A percentile compares a stretch with the other conserved stretches of the same genome.
Evolutionary conservation across 2,113 vertebrate genomes (phyloP).

Genomic region (Podiceps cristatus): DNA sequence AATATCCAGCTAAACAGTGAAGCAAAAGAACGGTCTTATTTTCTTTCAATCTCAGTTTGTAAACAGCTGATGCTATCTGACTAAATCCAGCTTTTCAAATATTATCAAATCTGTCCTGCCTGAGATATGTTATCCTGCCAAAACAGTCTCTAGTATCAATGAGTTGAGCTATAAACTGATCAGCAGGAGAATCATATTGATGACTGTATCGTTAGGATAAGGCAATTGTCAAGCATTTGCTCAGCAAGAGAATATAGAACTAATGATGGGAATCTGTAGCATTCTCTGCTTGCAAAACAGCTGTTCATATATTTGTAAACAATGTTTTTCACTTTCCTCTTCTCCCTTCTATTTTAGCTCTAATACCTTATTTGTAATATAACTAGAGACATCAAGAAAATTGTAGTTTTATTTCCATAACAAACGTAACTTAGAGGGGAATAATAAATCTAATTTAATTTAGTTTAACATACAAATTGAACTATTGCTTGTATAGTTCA

Average conservation of each 20-base stretch:
- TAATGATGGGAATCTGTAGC: background rate
- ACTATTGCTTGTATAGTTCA: background rate
- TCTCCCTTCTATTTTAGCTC: background rate
- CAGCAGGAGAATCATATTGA: background rate
- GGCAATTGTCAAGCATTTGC: background rate
- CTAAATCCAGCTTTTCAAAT: background rate
- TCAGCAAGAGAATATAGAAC: background rate
- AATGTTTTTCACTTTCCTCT: background rate
- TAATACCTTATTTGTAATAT: background rate
- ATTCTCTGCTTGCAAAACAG: background rate
- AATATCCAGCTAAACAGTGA: background rate
- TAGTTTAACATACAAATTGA: conserved; percentile 3
- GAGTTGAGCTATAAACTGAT: background rate
- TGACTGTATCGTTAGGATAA: background rate
- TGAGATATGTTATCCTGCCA: background rate
- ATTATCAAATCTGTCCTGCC: background rate
- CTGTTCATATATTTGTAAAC: background rate
- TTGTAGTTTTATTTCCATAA: background rate
- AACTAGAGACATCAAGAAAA: background rate
- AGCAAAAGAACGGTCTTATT: background rate
- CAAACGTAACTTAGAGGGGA: background rate
- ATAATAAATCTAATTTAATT: background rate
- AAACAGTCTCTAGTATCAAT: background rate
- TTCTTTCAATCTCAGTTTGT: background rate
- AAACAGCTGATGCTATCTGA: background rate